Percentiles rank a stretch among this genome's conserved stretches.
These are phyloP conservation scores for Pseudomyrmex cubaensis DNA, from an alignment of 1,140 invertebrate genomes.

Conservation along the genomic window DNA sequence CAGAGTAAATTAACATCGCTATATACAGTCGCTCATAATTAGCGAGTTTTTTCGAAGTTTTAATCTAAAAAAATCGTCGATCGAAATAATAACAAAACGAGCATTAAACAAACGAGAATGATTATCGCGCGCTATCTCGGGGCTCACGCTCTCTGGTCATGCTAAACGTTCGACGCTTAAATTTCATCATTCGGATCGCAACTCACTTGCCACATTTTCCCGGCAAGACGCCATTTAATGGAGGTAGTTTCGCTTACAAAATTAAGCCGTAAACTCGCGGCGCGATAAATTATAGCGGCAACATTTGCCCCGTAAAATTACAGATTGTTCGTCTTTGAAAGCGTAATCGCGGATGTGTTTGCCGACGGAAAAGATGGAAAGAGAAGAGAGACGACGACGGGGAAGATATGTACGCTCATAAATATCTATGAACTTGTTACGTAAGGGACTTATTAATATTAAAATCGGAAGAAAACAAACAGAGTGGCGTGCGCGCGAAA, in stretches of 20 bases:
- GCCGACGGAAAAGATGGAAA: neutral
- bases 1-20: slow-evolving; percentile 42
- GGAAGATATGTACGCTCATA: neutral
- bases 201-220: too few species aligned
- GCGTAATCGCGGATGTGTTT: slow-evolving; percentile 19
- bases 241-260: slow-evolving; percentile 38
- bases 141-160: neutral
- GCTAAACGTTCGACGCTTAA: neutral
- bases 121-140: neutral
- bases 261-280: slow-evolving; percentile 35
- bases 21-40: slow-evolving; percentile 8
- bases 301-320: slow-evolving; percentile 40
- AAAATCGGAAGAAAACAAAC: slow-evolving; percentile 11
- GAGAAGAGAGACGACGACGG: neutral
- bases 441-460: slow-evolving; percentile 17
- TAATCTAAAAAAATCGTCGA: neutral
- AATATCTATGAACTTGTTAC: slow-evolving; percentile 36
- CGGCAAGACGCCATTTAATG: slow-evolving; percentile 43
- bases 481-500: neutral
- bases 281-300: slow-evolving; percentile 26
- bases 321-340: slow-evolving; percentile 16
- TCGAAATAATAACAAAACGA: neutral
- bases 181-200: too few species aligned
- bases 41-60: slow-evolving; percentile 16
- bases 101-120: neutral